phyloP scores from a whole-genome alignment of 2,888 invertebrate species.

The Yponomeuta cagnagella region DNA sequence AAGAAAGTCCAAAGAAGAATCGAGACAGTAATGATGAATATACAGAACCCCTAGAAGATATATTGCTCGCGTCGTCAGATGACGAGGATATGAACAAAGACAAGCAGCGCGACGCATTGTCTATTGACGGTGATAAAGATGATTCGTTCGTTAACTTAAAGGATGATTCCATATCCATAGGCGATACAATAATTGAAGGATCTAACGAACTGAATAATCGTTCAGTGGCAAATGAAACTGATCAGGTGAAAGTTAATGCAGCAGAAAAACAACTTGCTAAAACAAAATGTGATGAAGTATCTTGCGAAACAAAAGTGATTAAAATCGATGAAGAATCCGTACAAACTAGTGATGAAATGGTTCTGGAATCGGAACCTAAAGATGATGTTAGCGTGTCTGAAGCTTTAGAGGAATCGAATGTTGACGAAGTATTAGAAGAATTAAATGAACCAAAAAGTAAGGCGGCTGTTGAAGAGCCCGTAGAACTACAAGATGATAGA shows the following conservation, averaged over 20 bases:
- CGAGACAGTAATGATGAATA: constrained; percentile 32
- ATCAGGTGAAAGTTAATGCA: not conserved
- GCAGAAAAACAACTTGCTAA: not conserved
- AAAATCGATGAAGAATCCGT: not conserved
- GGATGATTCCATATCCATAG: constrained; percentile 39
- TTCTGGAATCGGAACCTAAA: too few species aligned
- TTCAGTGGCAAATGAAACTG: not conserved
- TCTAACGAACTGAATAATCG: not conserved
- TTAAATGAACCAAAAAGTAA: not conserved
- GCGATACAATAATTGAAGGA: constrained; percentile 32
- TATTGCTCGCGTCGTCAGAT: constrained; percentile 48
- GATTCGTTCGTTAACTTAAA: constrained; percentile 33
- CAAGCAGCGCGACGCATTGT: constrained; percentile 15
- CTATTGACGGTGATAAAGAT: constrained; percentile 9
- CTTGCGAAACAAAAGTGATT: not conserved
- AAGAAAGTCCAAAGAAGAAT: constrained; percentile 10
- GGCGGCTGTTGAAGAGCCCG: not conserved
- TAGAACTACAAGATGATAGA: not conserved
- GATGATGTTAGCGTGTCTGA: too few species aligned
- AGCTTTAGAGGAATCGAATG: too few species aligned
- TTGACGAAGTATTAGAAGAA: not conserved
- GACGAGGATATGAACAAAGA: constrained; percentile 31
- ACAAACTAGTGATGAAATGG: too few species aligned
- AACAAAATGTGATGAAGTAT: not conserved
- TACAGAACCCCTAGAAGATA: constrained; percentile 40